Conservation (phyloP, 2,888 invertebrate species). For the Micropterix aruncella region DNA sequence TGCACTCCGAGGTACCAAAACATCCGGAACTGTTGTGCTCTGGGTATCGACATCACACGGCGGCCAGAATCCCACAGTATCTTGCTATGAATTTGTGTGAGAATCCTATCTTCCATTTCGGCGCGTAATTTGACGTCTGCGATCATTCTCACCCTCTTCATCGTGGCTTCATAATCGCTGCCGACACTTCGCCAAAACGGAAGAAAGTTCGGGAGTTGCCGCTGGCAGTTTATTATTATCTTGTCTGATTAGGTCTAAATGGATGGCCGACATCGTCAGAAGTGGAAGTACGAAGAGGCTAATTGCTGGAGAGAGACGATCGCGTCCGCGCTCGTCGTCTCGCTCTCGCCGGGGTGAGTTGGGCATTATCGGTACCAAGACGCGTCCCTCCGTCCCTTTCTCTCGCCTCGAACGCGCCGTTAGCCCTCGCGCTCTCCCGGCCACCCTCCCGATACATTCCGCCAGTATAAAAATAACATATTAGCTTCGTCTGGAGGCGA, state of each 20-base stretch:
- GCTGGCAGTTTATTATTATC: slow-evolving; percentile 17
- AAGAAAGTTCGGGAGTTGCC: neutral
- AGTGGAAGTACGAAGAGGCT: too few relatives aligned
- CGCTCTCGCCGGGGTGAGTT: slow-evolving; percentile 28
- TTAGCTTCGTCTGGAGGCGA: neutral
- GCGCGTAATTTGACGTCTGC: too few relatives aligned
- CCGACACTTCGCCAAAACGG: neutral
- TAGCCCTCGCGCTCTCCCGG: slow-evolving; percentile 44
- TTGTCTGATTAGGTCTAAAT: slow-evolving; percentile 42
- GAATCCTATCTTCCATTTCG: too few relatives aligned
- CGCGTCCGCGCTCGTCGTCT: slow-evolving; percentile 26
- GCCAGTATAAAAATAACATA: slow-evolving; percentile 23
- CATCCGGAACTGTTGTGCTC: too few relatives aligned
- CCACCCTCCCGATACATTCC: slow-evolving; percentile 43
- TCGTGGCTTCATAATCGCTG: neutral
- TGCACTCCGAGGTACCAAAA: too few relatives aligned
- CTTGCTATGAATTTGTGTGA: too few relatives aligned
- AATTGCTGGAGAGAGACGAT: too few relatives aligned
- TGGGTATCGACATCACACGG: too few relatives aligned
- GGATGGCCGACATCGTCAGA: too few relatives aligned
- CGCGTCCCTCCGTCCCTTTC: slow-evolving; percentile 42
- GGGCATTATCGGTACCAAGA: slow-evolving; percentile 14
- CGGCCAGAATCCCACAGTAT: too few relatives aligned
- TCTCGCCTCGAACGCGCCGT: slow-evolving; percentile 41
- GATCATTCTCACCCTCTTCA: neutral